Evolutionary conservation across 1,140 invertebrate species (phyloP), one percentile per base, ranked within the genome.

Genomic region (Tetragonula clypearis): DNA sequence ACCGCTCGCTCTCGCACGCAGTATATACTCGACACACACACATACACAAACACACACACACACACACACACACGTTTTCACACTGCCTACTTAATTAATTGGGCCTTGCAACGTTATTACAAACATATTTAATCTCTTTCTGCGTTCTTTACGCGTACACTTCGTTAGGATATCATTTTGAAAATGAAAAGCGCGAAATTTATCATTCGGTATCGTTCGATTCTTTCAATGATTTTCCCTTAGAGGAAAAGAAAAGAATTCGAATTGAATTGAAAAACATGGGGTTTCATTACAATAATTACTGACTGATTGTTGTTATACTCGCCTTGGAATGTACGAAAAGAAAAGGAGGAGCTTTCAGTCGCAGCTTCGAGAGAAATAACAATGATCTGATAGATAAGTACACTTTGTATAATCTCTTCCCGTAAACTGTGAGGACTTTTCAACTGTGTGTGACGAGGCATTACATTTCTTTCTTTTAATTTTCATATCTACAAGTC

Each of bases 381-480:
- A 41, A 62, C 65, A 62, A 49, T 9, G 35, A 78, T 78, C 23
- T 53, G n/a, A 30, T 26, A 78, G 41, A 53, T 78, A 78, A 78
- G 76, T 80, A 80, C 78, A 80, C 78, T 80, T 80, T 80, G 65
- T 58, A 80, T 68, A 80, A 69, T 66, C 41, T 66, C 23, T 66
- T 66, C 35, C 41, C 11, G 72, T 62, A n/a, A 76, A 60, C 56
- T 62, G 58, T 62, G 26, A 58, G 14, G 26, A 21, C 23, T 76
- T 41, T 76, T 76, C 35, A 35, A 23, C 35, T 49, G 21, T 30
- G 21, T 30, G 30, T n/a, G n/a, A 30, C 55, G 21, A 26, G 41
- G n/a, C 60, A 53, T 30, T 68, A 60, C 17, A 23, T 55, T 60
- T 41, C 41, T 49, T 9, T 9, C 6, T 49, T 49, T 49, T 49